Evolutionary conservation across 2,797 vertebrate genomes (phyloP).

Genomic region (Steatocranus sp.): DNA sequence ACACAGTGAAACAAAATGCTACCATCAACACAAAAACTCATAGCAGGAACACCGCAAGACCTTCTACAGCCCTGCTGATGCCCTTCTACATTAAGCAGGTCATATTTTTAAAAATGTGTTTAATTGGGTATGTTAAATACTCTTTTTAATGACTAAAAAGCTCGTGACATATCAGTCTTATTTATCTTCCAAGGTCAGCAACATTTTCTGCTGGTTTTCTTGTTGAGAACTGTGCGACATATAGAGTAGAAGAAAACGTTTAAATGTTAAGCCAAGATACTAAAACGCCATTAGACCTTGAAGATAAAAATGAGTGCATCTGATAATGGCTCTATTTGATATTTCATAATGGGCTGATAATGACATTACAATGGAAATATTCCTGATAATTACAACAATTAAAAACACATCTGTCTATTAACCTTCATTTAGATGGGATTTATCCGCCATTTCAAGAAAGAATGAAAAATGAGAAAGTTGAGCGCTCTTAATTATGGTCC

Average conservation of each 20-base stretch:
- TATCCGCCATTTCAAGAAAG: background rate
- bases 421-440: background rate
- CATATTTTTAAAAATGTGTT: background rate
- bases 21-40: background rate
- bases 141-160: background rate
- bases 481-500: slow-evolving; percentile 16
- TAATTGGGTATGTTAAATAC: background rate
- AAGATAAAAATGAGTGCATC: background rate
- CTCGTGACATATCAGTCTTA: background rate
- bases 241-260: background rate
- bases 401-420: background rate
- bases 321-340: background rate
- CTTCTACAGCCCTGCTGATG: background rate
- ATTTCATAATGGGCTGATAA: background rate
- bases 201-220: background rate
- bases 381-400: background rate
- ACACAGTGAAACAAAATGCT: background rate
- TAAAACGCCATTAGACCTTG: background rate
- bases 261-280: background rate
- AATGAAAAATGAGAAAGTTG: slow-evolving; percentile 2
- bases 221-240: background rate
- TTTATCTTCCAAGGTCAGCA: background rate
- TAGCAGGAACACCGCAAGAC: background rate
- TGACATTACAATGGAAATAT: background rate
- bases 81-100: background rate